Conservation (phyloP, 2,113 vertebrate genomes). For the Cinclus mexicanus region DNA sequence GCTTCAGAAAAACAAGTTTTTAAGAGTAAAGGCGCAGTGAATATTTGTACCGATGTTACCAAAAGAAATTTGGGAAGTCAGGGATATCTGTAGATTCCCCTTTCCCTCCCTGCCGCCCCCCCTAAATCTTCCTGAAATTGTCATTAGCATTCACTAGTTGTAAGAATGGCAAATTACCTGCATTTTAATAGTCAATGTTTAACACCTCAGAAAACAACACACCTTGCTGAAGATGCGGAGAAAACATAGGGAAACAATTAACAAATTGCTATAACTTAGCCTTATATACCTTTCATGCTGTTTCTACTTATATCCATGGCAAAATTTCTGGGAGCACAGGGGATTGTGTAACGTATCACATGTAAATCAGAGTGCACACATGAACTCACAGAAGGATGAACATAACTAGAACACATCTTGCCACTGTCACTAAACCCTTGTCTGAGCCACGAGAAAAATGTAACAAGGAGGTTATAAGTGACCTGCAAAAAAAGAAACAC, state of each 20-base stretch:
- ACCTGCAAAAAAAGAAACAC: not conserved
- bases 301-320: not conserved
- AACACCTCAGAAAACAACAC: not conserved
- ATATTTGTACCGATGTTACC: not conserved
- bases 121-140: not conserved
- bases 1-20: not conserved
- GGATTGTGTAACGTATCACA: not conserved
- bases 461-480: not conserved
- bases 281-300: not conserved
- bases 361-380: not conserved
- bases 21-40: not conserved
- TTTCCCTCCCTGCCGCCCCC: rapidly evolving
- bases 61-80: not conserved
- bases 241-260: not conserved
- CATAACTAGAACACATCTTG: not conserved
- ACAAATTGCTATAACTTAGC: not conserved
- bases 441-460: not conserved
- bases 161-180: not conserved
- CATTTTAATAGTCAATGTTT: not conserved
- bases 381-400: not conserved
- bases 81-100: not conserved
- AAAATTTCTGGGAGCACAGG: not conserved
- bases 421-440: not conserved
- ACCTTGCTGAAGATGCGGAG: not conserved
- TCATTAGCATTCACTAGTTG: not conserved